These are phyloP conservation scores for Oostethus manadensis DNA, from an alignment of 2,113 vertebrate species.

Conservation along the genomic window DNA sequence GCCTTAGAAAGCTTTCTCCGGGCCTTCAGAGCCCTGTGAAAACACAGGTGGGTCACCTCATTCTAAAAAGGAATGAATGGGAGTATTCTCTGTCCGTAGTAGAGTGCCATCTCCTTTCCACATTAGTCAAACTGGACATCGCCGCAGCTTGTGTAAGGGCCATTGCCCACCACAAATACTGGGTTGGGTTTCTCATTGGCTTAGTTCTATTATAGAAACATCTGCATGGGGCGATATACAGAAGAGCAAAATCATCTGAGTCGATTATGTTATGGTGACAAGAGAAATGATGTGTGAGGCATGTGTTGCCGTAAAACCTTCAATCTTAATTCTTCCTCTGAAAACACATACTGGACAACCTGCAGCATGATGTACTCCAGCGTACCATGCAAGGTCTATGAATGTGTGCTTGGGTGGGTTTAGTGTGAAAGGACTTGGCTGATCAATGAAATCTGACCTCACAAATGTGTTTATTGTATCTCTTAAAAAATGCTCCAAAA, in stretches of 20 bases:
- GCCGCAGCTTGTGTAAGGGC: slow-evolving; percentile 46
- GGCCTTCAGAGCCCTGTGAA: slow-evolving; percentile 45
- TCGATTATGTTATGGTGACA: too few species aligned
- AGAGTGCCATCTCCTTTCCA: slow-evolving; percentile 45
- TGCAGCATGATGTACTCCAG: too few species aligned
- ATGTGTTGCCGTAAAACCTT: too few species aligned
- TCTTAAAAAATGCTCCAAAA: too few species aligned
- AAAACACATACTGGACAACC: too few species aligned
- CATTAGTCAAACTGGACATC: slow-evolving; percentile 35
- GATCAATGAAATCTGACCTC: too few species aligned
- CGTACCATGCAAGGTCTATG: too few species aligned
- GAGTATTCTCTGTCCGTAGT: slow-evolving; percentile 49
- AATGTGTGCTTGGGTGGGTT: too few species aligned
- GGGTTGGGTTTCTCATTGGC: slow-evolving; percentile 1
- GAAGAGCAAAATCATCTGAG: background rate
- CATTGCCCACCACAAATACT: slow-evolving; percentile 47
- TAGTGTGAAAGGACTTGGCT: too few species aligned
- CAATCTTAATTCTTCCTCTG: too few species aligned
- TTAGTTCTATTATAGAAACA: slow-evolving; percentile 11
- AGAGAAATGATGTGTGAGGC: too few species aligned
- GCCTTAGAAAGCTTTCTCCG: slow-evolving; percentile 60
- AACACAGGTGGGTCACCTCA: slow-evolving; percentile 59
- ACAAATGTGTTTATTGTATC: too few species aligned
- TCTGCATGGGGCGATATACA: background rate
- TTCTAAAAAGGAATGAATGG: slow-evolving; percentile 55